Evolutionary conservation across 2,113 vertebrate genomes (phyloP).

Genomic region (Ctenodactylus gundi): DNA sequence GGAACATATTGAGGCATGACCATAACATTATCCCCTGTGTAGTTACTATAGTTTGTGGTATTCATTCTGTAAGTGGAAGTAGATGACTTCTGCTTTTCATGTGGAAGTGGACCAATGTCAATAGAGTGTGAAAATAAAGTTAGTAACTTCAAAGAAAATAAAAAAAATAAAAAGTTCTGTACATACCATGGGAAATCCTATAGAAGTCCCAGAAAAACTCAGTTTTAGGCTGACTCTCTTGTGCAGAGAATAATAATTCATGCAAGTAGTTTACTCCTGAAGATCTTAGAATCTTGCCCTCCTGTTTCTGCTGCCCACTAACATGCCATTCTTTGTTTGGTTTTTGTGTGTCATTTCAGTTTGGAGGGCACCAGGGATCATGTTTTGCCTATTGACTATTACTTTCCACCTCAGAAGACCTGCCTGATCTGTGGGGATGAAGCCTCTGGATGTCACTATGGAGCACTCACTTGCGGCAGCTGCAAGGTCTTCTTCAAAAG

Average conservation of each 20-base stretch:
- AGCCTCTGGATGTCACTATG: conserved; percentile 98
- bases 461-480: conserved; percentile 98
- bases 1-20: conserved; percentile 57
- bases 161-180: not conserved
- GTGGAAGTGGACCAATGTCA: conserved; percentile 80
- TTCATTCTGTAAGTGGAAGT: conserved; percentile 42
- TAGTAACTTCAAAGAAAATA: conserved; percentile 61
- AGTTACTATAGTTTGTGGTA: conserved; percentile 51
- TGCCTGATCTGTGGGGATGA: conserved; percentile 98
- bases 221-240: not conserved
- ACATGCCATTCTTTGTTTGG: conserved; percentile 43
- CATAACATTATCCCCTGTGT: conserved; percentile 39
- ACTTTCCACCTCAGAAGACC: conserved; percentile 96
- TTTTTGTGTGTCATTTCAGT: conserved; percentile 81
- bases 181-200: not conserved
- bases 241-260: conserved; percentile 20
- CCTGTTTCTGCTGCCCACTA: conserved; percentile 37
- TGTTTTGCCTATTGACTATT: conserved; percentile 95
- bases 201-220: not conserved
- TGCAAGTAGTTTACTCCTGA: not conserved
- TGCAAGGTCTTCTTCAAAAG: conserved; percentile 99
- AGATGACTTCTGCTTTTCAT: conserved; percentile 58
- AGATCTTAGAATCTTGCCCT: not conserved
- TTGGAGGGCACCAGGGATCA: conserved; percentile 91
- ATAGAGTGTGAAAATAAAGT: conserved; percentile 74